Percentiles rank a stretch among this genome's conserved stretches.
phyloP scores from a whole-genome alignment of 2,113 vertebrate genomes.

The Limnothrissa miodon region DNA sequence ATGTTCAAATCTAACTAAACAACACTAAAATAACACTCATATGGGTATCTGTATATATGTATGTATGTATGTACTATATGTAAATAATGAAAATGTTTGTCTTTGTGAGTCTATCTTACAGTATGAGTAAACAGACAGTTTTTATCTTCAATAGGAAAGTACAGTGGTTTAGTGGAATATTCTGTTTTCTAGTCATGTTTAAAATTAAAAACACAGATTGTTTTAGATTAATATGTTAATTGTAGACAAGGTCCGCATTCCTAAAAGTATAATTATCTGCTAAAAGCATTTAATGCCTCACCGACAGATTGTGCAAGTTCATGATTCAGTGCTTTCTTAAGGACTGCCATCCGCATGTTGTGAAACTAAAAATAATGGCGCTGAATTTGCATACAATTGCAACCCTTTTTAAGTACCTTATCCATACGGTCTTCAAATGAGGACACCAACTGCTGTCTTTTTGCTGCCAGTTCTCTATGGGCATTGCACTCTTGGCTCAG shows the following conservation, averaged over 20 bases:
- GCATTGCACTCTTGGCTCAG: slow-evolving; percentile 63
- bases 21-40: too few species aligned
- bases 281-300: neutral
- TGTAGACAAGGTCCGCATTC: neutral
- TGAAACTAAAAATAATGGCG: neutral
- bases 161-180: neutral
- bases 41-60: too few species aligned
- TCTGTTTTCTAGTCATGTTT: too few species aligned
- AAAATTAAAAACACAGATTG: too few species aligned
- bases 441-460: slow-evolving; percentile 65
- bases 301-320: neutral
- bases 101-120: too few species aligned
- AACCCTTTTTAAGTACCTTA: slow-evolving; percentile 68
- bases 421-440: slow-evolving; percentile 70
- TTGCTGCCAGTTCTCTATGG: slow-evolving; percentile 63
- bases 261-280: slow-evolving; percentile 12
- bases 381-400: neutral
- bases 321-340: neutral
- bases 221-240: neutral
- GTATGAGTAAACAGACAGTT: neutral
- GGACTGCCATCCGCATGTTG: neutral
- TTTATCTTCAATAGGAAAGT: neutral
- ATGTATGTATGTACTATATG: too few species aligned
- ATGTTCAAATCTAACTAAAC: too few species aligned
- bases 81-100: too few species aligned